Evolutionary conservation across 2,888 invertebrate species (phyloP), one percentile per base, ranked within the genome.

Genomic region (Pyrocoelia pectoralis): DNA sequence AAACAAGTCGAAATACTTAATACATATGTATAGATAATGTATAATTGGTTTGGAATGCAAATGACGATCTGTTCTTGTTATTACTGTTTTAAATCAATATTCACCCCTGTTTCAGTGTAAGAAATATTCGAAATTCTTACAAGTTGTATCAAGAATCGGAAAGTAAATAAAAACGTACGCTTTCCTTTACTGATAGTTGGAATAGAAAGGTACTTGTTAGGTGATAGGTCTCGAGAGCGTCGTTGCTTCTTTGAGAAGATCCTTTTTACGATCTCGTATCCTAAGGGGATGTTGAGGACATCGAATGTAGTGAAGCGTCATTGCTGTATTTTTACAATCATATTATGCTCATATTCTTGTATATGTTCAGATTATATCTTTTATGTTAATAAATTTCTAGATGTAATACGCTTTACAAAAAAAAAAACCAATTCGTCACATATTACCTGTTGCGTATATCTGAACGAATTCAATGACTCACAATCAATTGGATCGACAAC

Each of bases 401-500:
- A 24, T 24, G 4, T 24, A 24, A 24, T 6, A 6, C 24, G 24
- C 4, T 3, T 3, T 24, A 6, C 6, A 5, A 24, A 24, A 24
- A n/a, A n/a, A 33, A n/a, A n/a, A 33, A 33, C n/a, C n/a, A 33
- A n/a, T 33, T 33, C n/a, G 33, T 43, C 15, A 43, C 13, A 15
- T 43, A 43, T 6, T 13, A 43, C 41, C 12, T 43, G 48, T 17
- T 48, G 48, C 19, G 19, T 48, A 19, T 5, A 10, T 48, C n/a
- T 24, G 41, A 14, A 54, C 13, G 38, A 24, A 54, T 49, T 61
- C 52, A 15, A 49, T 40, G 51, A 28, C 33, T 46, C 17, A 14
- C 48, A 51, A 56, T 54, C 43, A 52, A 57, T 29, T 17, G 53
- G 49, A 62, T 57, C 57, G 62, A 57, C 52, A 62, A 62, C 56